Conservation (phyloP, 2,113 vertebrate genomes). For the Hypomesus transpacificus region DNA sequence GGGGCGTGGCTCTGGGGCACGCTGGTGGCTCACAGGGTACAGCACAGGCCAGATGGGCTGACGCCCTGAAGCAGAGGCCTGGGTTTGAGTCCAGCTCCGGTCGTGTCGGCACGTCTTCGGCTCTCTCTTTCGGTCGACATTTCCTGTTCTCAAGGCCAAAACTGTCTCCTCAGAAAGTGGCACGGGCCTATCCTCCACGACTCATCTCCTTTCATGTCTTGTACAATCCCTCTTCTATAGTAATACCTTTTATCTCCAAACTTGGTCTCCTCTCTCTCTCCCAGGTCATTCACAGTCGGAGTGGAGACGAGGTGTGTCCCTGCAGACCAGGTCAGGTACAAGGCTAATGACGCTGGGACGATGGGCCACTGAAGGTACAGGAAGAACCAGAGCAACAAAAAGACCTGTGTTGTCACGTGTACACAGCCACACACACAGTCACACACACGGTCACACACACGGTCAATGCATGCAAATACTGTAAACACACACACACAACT, state of each 20-base stretch:
- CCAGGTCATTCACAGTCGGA: background rate
- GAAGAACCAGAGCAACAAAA: conserved; percentile 42
- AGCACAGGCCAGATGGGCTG: too few species aligned
- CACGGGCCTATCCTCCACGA: too few species aligned
- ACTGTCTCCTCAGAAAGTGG: conserved; percentile 18
- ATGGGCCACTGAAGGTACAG: conserved; percentile 33
- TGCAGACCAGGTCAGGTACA: conserved; percentile 36
- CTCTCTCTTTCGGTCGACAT: too few species aligned
- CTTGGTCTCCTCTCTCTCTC: too few species aligned
- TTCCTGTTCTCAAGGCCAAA: too few species aligned
- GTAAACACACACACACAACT: conserved; percentile 17
- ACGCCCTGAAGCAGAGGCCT: too few species aligned
- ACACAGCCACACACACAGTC: conserved; percentile 20
- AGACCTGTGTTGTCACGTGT: background rate
- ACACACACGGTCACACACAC: conserved; percentile 2
- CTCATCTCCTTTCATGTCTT: too few species aligned
- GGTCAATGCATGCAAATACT: conserved; percentile 27
- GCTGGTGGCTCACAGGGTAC: too few species aligned
- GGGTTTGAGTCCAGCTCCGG: too few species aligned
- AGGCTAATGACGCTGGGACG: conserved; percentile 53
- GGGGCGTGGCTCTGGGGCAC: background rate
- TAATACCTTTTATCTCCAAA: too few species aligned
- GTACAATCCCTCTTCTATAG: too few species aligned
- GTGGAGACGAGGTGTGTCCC: background rate
- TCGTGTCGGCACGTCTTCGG: too few species aligned